Conservation (phyloP, 2,797 vertebrate genomes). For the Odontamblyopus lacepedii region DNA sequence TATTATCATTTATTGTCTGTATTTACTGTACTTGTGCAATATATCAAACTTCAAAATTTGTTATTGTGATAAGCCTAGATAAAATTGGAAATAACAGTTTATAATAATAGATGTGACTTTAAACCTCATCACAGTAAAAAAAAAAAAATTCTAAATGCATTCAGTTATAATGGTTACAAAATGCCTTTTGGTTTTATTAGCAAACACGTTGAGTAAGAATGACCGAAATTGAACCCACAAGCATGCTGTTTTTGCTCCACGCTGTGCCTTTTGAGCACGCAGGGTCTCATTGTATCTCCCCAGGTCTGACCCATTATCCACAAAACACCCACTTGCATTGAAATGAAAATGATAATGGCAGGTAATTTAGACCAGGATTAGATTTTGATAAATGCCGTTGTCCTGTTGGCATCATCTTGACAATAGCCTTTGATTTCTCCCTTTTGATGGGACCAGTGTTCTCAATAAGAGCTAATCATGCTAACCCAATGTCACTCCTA, state of each 20-base stretch:
- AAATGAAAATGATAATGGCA: conserved; percentile 30
- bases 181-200: background rate
- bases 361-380: conserved; percentile 26
- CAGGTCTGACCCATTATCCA: conserved; percentile 27
- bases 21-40: no score
- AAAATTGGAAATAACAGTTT: conserved; percentile 11
- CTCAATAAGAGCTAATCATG: conserved; percentile 59
- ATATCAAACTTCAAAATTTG: no score
- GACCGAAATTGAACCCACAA: conserved; percentile 17
- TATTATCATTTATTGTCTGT: no score
- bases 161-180: background rate
- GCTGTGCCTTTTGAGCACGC: conserved; percentile 7
- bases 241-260: background rate
- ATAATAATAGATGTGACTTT: background rate
- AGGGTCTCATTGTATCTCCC: conserved; percentile 19
- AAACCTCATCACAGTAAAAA: background rate
- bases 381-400: conserved; percentile 19
- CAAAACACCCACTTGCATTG: conserved; percentile 26
- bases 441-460: conserved; percentile 34
- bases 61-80: no score
- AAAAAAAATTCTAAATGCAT: background rate
- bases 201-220: conserved; percentile 8
- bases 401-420: conserved; percentile 40
- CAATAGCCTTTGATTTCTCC: conserved; percentile 61
- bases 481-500: conserved; percentile 28